These are phyloP conservation scores for Gobius niger DNA, from an alignment of 2,113 vertebrate genomes.

Conservation along the genomic window DNA sequence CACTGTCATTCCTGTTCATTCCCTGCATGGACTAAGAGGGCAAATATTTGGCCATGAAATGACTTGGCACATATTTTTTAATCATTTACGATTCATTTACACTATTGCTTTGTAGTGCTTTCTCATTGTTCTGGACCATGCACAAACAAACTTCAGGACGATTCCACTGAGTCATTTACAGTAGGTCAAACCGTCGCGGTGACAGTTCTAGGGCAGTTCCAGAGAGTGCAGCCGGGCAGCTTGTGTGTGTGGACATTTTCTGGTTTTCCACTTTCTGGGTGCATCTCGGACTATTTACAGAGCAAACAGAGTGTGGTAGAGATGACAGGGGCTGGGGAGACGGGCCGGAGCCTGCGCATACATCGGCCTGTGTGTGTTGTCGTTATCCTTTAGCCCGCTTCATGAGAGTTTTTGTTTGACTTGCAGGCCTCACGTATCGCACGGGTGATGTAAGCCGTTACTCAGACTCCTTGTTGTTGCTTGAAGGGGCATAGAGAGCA, in stretches of 20 bases:
- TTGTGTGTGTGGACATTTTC: not conserved
- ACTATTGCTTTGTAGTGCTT: not conserved
- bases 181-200: not conserved
- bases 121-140: not conserved
- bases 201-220: not conserved
- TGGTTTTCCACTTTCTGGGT: conserved; percentile 22
- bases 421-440: conserved; percentile 27
- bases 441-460: conserved; percentile 10
- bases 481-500: conserved; percentile 6
- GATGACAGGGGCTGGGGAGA: conserved; percentile 23
- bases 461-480: conserved; percentile 7
- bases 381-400: conserved; percentile 3
- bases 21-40: not conserved
- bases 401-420: conserved; percentile 31
- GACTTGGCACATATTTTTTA: not conserved
- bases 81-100: not conserved
- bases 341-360: conserved; percentile 23
- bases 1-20: not conserved
- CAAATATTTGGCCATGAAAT: not conserved
- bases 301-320: conserved; percentile 33
- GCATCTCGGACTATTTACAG: conserved; percentile 39
- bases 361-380: not conserved
- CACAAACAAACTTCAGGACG: conserved; percentile 1
- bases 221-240: not conserved
- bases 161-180: not conserved